Base-by-base conservation (phyloP, 2,888 invertebrate genomes). In the Dryobotodes eremita region DNA sequence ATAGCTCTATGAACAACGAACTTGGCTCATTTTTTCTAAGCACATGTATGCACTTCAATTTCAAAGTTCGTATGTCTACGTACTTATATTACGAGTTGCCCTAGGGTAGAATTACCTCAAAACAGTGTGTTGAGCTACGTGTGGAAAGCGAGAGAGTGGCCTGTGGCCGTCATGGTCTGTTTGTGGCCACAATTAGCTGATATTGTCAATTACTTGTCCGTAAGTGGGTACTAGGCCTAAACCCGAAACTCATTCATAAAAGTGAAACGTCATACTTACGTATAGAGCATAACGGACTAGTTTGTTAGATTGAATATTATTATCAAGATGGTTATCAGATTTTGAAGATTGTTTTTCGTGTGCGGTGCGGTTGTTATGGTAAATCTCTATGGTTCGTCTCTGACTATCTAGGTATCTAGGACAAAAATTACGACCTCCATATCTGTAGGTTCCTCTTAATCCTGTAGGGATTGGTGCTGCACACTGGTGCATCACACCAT, bases 111-210 rank as follows among this genome's bases (percentile, higher is more conserved):
- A 82, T 80, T 78, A 84, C 79, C 70, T 72, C 79, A 79, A 80
- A 83, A 79, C 68, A 77, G 70, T 72, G 80, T 74, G 77, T 83
- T 84, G 70, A 79, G 79, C 42, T 79, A 86, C 86, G 80, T 83
- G 86, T 81, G 89, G 92, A 94, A 94, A 94, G 93, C 89, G 91
- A 93, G 92, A 92, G 92, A 93, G 92, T 86, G 79, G 85, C 77
- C 81, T 69, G 62, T 64, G 66, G 50, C 55, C 73, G 94, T 94
- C 92, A 94, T 94, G 95, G 93, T 94, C 94, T 94, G 93, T 86
- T 95, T 94, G 75, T 66, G 82, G 55, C 87, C 80, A 88, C 91
- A 94, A 94, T 94, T 94, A 94, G 89, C 90, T 89, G 88, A 92
- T 93, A 93, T 93, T 93, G 92, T 88, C 93, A 91, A 93, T 93